A percentile compares a stretch with the other conserved stretches of the same genome.
phyloP scores from a whole-genome alignment of 2,113 vertebrate genomes.

The Oreochromis aureus region DNA sequence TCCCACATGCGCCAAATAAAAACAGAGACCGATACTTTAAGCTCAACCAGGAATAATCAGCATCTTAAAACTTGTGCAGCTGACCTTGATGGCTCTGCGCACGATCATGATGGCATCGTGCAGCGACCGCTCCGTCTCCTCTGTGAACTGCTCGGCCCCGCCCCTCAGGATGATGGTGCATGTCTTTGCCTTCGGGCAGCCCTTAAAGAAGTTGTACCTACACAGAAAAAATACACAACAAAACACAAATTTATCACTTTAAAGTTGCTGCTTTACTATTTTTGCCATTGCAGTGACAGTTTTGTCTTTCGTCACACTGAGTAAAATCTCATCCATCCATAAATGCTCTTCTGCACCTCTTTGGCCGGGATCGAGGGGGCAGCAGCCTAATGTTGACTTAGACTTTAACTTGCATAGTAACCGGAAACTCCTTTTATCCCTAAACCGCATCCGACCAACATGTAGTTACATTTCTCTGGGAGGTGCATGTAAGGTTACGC shows the following conservation, averaged over 20 bases:
- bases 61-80: fast-evolving
- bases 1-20: background rate
- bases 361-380: fast-evolving
- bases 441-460: background rate
- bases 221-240: background rate
- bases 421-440: background rate
- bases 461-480: background rate
- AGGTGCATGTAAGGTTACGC: fast-evolving
- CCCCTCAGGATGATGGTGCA: conserved; percentile 95
- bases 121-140: conserved; percentile 94
- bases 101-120: conserved; percentile 99
- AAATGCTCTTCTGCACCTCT: background rate
- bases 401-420: background rate
- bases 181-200: conserved; percentile 91
- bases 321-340: background rate
- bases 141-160: conserved; percentile 95
- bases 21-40: background rate
- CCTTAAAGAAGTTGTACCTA: conserved; percentile 95
- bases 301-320: background rate
- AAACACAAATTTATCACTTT: background rate
- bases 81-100: conserved; percentile 93
- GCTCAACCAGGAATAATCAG: background rate
- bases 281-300: background rate
- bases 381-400: fast-evolving
- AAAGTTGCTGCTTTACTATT: background rate